Percentiles rank a stretch among this genome's conserved stretches.
phyloP scores from a whole-genome alignment of 2,888 invertebrate genomes.

The Amblyjoppa proteus region DNA sequence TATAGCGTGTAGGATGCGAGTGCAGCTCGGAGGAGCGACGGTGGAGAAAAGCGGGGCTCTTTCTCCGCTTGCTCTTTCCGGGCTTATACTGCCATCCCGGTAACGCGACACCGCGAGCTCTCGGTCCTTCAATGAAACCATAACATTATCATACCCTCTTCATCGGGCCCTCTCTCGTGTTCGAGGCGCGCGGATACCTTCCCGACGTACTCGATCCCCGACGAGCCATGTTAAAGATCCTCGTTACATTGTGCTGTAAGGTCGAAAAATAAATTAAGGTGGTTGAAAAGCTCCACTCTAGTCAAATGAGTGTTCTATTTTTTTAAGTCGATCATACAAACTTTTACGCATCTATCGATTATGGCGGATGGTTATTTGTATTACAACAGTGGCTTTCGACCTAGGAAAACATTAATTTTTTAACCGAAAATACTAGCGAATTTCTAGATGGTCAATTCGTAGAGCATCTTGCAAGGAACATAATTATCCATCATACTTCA shows the following conservation, averaged over 20 bases:
- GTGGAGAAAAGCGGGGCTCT: conserved; percentile 69
- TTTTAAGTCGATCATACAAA: no score
- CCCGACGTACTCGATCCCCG: background rate
- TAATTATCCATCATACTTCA: no score
- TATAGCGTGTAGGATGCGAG: background rate
- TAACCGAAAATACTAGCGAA: no score
- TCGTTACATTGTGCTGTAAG: conserved; percentile 43
- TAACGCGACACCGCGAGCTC: conserved; percentile 73
- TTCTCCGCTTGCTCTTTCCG: conserved; percentile 48
- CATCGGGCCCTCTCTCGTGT: conserved; percentile 60
- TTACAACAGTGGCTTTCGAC: no score
- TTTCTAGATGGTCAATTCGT: no score
- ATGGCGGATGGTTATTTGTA: no score
- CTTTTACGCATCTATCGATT: no score
- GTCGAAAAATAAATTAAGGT: conserved; percentile 44
- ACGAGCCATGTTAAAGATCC: conserved; percentile 1
- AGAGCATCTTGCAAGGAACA: no score
- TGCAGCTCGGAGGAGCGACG: conserved; percentile 71
- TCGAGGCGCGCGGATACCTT: conserved; percentile 14
- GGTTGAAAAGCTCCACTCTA: no score
- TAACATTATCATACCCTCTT: conserved; percentile 75
- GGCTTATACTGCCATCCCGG: conserved; percentile 54
- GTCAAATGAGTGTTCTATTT: no score
- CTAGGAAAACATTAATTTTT: no score
- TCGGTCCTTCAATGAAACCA: conserved; percentile 75